Conservation (phyloP, 2,888 invertebrate species). For the Schrankia costaestrigalis region DNA sequence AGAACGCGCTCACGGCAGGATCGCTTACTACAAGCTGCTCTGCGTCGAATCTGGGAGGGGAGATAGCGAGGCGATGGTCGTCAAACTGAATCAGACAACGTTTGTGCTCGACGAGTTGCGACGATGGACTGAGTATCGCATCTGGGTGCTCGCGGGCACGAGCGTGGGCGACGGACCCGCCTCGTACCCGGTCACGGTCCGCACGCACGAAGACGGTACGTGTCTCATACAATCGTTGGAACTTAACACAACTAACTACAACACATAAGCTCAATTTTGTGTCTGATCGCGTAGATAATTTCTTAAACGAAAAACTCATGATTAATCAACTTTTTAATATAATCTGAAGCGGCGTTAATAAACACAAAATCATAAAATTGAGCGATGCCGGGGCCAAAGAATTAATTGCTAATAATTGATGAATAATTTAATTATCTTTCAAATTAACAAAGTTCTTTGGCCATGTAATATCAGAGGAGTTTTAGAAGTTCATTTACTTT, state of each 20-base stretch:
- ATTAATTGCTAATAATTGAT: slow-evolving; percentile 42
- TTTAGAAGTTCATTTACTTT: slow-evolving; percentile 26
- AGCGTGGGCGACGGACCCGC: slow-evolving; percentile 97
- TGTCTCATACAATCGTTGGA: slow-evolving; percentile 52
- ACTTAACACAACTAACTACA: slow-evolving; percentile 8
- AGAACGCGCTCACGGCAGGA: slow-evolving; percentile 94
- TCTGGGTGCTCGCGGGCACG: slow-evolving; percentile 98
- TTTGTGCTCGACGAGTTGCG: slow-evolving; percentile 93
- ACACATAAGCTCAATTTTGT: slow-evolving; percentile 44
- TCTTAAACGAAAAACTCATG: slow-evolving; percentile 13
- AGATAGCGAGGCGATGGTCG: slow-evolving; percentile 91
- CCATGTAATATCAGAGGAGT: slow-evolving; percentile 56
- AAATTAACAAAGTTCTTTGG: slow-evolving; percentile 51
- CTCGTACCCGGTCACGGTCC: slow-evolving; percentile 94
- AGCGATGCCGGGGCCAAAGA: slow-evolving; percentile 47
- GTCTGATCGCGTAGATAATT: slow-evolving; percentile 17
- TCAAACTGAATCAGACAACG: slow-evolving; percentile 88
- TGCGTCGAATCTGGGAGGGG: slow-evolving; percentile 92
- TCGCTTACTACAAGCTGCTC: slow-evolving; percentile 96
- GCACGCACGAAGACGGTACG: slow-evolving; percentile 99
- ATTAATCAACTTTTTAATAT: slow-evolving; percentile 21
- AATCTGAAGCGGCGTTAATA: slow-evolving; percentile 19
- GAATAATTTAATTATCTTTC: slow-evolving; percentile 40
- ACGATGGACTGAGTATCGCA: slow-evolving; percentile 97
- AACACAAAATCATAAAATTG: slow-evolving; percentile 52